Percentiles rank a stretch among this genome's conserved stretches.
Evolutionary conservation across 1,140 invertebrate species (phyloP).

Genomic region (Zophobas atratus): DNA sequence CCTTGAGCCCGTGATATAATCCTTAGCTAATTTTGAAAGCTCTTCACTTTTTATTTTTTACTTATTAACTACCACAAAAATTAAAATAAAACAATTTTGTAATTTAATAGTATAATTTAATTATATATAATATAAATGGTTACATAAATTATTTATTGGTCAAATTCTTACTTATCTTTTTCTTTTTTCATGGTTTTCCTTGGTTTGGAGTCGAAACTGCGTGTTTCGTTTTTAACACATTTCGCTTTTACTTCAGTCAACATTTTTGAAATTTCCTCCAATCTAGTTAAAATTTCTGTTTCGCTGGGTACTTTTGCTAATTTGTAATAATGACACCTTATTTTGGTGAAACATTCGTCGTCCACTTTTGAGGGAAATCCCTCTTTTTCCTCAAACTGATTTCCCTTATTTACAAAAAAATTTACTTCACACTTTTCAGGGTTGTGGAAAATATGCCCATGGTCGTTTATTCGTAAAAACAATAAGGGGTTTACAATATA

Average conservation of each 20-base stretch:
- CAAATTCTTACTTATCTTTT: neutral
- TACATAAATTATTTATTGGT: neutral
- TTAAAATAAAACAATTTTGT: neutral
- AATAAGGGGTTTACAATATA: neutral
- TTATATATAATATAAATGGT: neutral
- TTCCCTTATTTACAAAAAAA: slow-evolving; percentile 1
- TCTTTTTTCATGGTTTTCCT: neutral
- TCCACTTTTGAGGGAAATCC: neutral
- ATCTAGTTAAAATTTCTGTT: neutral
- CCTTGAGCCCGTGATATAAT: too few relatives aligned
- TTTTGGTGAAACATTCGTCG: neutral
- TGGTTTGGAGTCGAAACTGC: neutral
- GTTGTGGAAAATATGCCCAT: neutral
- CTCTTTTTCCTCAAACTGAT: neutral
- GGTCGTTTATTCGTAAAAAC: neutral
- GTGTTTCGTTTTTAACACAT: neutral
- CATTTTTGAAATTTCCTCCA: neutral
- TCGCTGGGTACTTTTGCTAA: neutral
- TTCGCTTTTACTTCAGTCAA: neutral
- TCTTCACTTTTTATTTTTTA: too few relatives aligned
- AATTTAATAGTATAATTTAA: neutral
- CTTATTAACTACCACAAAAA: too few relatives aligned
- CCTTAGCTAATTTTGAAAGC: too few relatives aligned
- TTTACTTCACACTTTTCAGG: neutral
- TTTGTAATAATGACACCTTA: neutral